Conservation (phyloP, 2,113 vertebrate species). For the Mandrillus leucophaeus region DNA sequence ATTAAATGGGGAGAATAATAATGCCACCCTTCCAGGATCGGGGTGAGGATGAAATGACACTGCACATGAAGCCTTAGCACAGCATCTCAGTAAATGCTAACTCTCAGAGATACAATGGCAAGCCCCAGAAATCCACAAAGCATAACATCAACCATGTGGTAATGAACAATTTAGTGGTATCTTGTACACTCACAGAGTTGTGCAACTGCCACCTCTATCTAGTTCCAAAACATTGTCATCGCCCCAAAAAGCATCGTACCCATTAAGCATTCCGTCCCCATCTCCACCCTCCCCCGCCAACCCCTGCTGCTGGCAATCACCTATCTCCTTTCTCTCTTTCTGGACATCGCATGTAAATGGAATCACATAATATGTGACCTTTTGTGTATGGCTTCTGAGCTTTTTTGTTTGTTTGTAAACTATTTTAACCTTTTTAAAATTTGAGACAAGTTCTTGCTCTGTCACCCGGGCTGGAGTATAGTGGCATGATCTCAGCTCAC, state of each 20-base stretch:
- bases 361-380: background rate
- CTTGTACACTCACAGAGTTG: background rate
- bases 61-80: fast-evolving
- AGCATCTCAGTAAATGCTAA: fast-evolving
- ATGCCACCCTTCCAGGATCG: background rate
- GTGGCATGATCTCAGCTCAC: too few relatives aligned
- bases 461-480: too few relatives aligned
- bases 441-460: too few relatives aligned
- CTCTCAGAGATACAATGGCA: fast-evolving
- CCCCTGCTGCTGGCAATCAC: background rate
- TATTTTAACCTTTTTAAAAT: background rate
- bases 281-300: fast-evolving
- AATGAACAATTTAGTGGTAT: background rate
- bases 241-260: too few relatives aligned
- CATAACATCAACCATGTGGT: background rate
- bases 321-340: background rate
- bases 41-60: background rate
- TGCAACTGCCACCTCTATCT: fast-evolving
- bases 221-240: background rate
- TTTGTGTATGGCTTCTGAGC: background rate
- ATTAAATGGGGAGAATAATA: background rate
- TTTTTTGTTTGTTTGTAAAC: background rate
- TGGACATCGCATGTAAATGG: background rate
- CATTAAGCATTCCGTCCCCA: background rate
- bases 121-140: background rate